A percentile compares a stretch with the other conserved stretches of the same genome.
Conservation (phyloP, 2,888 invertebrate species). For the Melanargia galathea region DNA sequence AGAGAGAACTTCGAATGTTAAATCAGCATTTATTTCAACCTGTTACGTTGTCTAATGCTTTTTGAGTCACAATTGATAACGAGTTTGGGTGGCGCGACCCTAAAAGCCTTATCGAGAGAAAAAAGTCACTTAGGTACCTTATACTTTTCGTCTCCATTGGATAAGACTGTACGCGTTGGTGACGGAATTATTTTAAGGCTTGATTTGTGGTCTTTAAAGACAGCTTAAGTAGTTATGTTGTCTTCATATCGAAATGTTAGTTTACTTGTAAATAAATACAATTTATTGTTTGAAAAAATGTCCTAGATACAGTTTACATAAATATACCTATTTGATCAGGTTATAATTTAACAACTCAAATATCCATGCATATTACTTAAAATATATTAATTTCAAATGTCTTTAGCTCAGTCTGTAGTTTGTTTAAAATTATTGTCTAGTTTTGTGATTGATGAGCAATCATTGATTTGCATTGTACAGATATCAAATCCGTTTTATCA, state of each 20-base stretch:
- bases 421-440: too few relatives aligned
- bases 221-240: conserved; percentile 12
- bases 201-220: conserved; percentile 23
- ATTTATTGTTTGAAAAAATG: too few relatives aligned
- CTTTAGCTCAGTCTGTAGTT: too few relatives aligned
- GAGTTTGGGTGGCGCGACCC: conserved; percentile 69
- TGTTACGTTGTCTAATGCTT: conserved; percentile 66
- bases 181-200: conserved; percentile 20
- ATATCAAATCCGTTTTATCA: too few relatives aligned
- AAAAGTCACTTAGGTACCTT: conserved; percentile 46
- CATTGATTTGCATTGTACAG: too few relatives aligned
- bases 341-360: too few relatives aligned
- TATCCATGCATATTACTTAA: too few relatives aligned
- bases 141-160: conserved; percentile 40
- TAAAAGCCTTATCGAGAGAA: conserved; percentile 60
- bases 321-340: too few relatives aligned
- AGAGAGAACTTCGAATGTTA: conserved; percentile 64
- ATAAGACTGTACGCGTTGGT: conserved; percentile 35
- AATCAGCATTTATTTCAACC: conserved; percentile 68
- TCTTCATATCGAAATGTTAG: conserved; percentile 14
- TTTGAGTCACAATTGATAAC: conserved; percentile 66
- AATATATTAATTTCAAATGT: too few relatives aligned
- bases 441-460: too few relatives aligned
- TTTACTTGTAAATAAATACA: conserved; percentile 1
- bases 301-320: too few relatives aligned